A percentile compares a stretch with the other conserved stretches of the same genome.
These are phyloP conservation scores for Punctoribates punctum DNA, from an alignment of 2,888 invertebrate genomes.

Conservation along the genomic window DNA sequence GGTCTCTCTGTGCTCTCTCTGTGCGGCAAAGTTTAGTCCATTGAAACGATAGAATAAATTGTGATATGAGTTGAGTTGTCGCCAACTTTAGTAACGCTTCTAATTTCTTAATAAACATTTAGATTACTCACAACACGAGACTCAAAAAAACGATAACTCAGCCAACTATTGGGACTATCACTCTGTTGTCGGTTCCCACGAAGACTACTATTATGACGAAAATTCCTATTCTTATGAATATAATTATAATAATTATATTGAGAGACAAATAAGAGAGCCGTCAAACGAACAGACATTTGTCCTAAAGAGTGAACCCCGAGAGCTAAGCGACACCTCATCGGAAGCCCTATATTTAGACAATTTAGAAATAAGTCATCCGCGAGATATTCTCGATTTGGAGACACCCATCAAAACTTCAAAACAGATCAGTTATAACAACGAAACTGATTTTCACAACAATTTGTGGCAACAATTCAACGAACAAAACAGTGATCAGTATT, in stretches of 20 bases:
- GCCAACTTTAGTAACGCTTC: no score
- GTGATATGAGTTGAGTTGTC: no score
- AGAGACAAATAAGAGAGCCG: neutral
- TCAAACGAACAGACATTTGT: neutral
- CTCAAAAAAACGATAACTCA: neutral
- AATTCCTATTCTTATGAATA: conserved; percentile 3
- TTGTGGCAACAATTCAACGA: conserved; percentile 25
- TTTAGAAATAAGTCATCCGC: conserved; percentile 17
- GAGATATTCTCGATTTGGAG: conserved; percentile 26
- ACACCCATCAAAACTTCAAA: neutral
- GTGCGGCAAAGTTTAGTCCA: no score
- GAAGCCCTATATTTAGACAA: conserved; percentile 20
- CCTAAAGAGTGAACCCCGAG: conserved; percentile 20
- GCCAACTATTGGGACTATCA: conserved; percentile 3
- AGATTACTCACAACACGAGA: neutral
- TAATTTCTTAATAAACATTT: neutral
- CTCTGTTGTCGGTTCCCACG: neutral
- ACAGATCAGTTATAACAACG: neutral
- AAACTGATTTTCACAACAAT: neutral
- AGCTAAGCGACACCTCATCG: neutral
- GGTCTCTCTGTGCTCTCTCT: no score
- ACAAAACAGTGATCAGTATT: neutral
- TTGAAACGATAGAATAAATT: no score
- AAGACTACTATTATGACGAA: neutral
- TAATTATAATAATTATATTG: neutral